Conservation (phyloP, 2,113 vertebrate genomes). For the Boulengerochromis microlepis region DNA sequence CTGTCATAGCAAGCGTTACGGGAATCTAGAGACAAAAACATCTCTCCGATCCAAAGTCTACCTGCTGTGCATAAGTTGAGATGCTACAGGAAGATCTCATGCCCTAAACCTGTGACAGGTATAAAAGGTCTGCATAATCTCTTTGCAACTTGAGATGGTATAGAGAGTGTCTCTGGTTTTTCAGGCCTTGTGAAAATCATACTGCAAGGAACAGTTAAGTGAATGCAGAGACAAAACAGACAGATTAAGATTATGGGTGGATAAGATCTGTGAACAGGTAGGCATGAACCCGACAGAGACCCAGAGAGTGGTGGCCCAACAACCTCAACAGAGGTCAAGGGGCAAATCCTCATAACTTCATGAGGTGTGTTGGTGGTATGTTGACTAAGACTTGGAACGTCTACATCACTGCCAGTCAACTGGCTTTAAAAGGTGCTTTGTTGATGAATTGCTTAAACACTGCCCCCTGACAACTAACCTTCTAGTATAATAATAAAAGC, state of each 20-base stretch:
- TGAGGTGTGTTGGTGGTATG: background rate
- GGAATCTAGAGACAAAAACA: background rate
- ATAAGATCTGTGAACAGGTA: background rate
- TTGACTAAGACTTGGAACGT: background rate
- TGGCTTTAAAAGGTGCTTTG: background rate
- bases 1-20: fast-evolving
- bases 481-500: background rate
- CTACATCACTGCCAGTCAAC: background rate
- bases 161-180: fast-evolving
- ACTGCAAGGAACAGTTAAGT: background rate
- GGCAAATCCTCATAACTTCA: background rate
- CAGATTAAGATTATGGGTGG: background rate
- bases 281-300: fast-evolving
- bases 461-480: background rate
- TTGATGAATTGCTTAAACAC: background rate
- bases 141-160: background rate
- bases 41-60: background rate
- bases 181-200: background rate
- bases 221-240: background rate
- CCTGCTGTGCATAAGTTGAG: background rate
- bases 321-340: background rate
- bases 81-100: background rate
- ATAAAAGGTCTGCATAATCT: background rate
- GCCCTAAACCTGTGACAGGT: background rate
- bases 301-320: background rate